Base-by-base conservation (phyloP, 2,113 vertebrate species). In the Oostethus manadensis region DNA sequence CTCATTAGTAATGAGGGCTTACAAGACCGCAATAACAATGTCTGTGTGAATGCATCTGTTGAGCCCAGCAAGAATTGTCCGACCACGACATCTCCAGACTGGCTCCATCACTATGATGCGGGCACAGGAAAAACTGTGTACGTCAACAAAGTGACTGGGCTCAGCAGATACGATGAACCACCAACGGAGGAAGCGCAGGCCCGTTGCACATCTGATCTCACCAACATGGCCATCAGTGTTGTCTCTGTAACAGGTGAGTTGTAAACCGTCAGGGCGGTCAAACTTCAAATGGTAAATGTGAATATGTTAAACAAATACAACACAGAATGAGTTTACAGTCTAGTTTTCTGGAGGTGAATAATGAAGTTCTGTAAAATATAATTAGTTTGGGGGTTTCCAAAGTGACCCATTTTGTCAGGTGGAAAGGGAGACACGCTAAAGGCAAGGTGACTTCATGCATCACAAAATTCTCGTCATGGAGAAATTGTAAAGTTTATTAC, bases 91-190 rank as follows among this genome's bases (percentile, higher is more conserved):
- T 68, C 66, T 0, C 62, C 65, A 0, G 80, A 90, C 58, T 98
- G 95, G 95, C 63, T 93, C 43, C 88, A 89, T 60, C 92, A 91
- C 78, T 97, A 93, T 51, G 93, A 98, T 54, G 48, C 75, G 26
- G 81, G 79, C 0, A 74, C 85, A 21, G 96, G 94, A 60, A 95
- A 69, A 83, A 91, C 68, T 0, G 88, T 93, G 53, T 97, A 94
- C 29, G 74, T 99, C 75, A 99, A 99, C 84, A 92, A 61, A 79
- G 63, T 82, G 47, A 98, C 95, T 0, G 96, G 96, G 23, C 90
- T 98, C 33, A 99, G 97, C 85, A 91, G 85, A 50, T 99, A 96
- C 0, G 20, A 68, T 15, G 77, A 86, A 46, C 93, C 92, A 5
- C 44, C 82, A 3, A 22, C 70, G 47, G 74, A 84, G 51, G 90